These are phyloP conservation scores for Chionodraco myersi DNA, from an alignment of 2,113 vertebrate species.

Conservation along the genomic window DNA sequence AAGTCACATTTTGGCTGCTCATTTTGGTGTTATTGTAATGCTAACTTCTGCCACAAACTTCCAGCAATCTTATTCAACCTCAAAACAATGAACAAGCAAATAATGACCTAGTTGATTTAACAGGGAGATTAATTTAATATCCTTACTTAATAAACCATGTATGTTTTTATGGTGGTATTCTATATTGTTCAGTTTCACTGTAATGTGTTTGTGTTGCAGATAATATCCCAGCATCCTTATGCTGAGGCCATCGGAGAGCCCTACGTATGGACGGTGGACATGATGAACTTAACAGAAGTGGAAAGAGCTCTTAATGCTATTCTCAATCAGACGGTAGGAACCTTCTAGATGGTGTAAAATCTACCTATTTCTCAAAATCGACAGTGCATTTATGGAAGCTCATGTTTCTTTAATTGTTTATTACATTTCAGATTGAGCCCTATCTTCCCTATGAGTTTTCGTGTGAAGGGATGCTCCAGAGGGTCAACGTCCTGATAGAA, in stretches of 20 bases:
- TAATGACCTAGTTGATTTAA: not conserved
- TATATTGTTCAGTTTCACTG: not conserved
- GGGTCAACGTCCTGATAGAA: slow-evolving; percentile 90
- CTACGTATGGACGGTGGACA: slow-evolving; percentile 93
- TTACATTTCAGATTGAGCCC: slow-evolving; percentile 87
- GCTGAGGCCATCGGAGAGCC: slow-evolving; percentile 93
- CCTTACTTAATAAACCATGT: not conserved
- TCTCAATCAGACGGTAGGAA: slow-evolving; percentile 89
- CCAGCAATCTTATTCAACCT: not conserved
- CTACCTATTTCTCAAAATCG: not conserved
- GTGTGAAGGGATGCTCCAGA: slow-evolving; percentile 93
- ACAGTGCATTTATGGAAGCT: not conserved
- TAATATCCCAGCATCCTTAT: slow-evolving; percentile 94
- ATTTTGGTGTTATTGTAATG: too few relatives aligned
- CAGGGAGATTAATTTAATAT: not conserved
- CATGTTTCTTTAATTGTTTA: not conserved
- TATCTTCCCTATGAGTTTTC: slow-evolving; percentile 94
- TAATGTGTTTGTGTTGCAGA: slow-evolving; percentile 67
- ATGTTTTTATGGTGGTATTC: too few relatives aligned
- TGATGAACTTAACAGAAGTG: slow-evolving; percentile 87
- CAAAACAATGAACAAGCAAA: not conserved
- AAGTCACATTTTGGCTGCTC: too few relatives aligned
- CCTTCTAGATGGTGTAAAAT: not conserved
- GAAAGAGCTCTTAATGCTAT: slow-evolving; percentile 90
- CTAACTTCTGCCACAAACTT: not conserved